These are phyloP conservation scores for Paracanthobrama guichenoti DNA, from an alignment of 2,113 vertebrate genomes.

Conservation along the genomic window DNA sequence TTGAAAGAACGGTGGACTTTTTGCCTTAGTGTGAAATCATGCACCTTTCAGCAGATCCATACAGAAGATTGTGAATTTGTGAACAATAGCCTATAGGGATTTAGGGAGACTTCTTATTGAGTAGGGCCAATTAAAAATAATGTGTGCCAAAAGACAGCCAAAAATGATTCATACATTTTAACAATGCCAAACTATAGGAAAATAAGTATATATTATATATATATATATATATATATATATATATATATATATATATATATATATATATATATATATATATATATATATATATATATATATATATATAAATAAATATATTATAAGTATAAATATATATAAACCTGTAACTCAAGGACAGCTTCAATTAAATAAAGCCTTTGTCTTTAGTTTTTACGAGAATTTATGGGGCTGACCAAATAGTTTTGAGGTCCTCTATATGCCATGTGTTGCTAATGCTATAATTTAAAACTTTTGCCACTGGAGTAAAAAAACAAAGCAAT, in stretches of 20 bases:
- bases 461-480: neutral
- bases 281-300: neutral
- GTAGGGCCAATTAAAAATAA: slow-evolving; percentile 41
- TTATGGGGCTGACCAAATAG: neutral
- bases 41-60: slow-evolving; percentile 27
- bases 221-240: no score
- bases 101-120: neutral
- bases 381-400: neutral
- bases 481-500: neutral
- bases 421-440: neutral
- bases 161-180: neutral
- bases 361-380: neutral
- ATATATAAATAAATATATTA: no score
- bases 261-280: no score
- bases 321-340: no score
- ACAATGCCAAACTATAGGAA: neutral
- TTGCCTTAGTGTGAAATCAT: slow-evolving; percentile 41
- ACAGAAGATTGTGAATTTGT: slow-evolving; percentile 24
- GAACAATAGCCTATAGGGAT: neutral
- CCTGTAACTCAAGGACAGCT: neutral
- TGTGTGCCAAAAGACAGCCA: neutral
- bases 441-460: neutral
- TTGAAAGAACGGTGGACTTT: slow-evolving; percentile 13
- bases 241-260: no score
- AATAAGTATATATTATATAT: neutral